phyloP scores from a whole-genome alignment of 2,797 vertebrate genomes.

The Paramormyrops hopkinsi region DNA sequence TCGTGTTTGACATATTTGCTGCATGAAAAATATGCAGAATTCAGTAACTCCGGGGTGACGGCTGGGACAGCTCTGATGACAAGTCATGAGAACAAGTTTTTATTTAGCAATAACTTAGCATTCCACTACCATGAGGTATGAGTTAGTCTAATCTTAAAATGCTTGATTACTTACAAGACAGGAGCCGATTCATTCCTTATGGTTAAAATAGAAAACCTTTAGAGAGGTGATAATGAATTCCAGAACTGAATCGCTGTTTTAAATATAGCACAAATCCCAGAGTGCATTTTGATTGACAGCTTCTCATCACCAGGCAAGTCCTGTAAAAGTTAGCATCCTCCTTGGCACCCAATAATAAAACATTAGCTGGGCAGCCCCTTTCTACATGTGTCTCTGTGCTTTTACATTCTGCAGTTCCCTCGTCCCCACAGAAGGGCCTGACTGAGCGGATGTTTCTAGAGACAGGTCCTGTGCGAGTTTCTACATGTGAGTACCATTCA shows the following conservation, averaged over 20 bases:
- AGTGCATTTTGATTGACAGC: not conserved
- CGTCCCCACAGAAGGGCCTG: constrained; percentile 78
- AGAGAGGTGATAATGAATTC: not conserved
- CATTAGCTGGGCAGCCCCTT: not conserved
- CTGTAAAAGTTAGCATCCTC: not conserved
- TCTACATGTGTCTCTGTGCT: not conserved
- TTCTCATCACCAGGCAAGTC: not conserved
- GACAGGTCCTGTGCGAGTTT: constrained; percentile 61
- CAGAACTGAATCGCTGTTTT: not conserved
- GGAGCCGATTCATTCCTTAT: not conserved
- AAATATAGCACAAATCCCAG: not conserved
- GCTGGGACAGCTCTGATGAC: not conserved
- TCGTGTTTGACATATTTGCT: not conserved
- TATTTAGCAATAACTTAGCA: not conserved
- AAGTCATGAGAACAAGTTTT: not conserved
- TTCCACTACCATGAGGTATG: not conserved
- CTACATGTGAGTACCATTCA: constrained; percentile 66
- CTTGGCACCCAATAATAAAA: no score
- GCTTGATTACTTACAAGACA: not conserved
- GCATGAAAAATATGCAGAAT: not conserved
- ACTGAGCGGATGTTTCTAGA: constrained; percentile 79
- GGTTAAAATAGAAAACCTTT: not conserved
- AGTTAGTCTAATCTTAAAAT: not conserved
- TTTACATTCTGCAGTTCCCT: constrained; percentile 60
- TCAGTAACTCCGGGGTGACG: not conserved